These are phyloP conservation scores for Dasypogon diadema DNA, from an alignment of 2,888 invertebrate genomes.

Conservation along the genomic window DNA sequence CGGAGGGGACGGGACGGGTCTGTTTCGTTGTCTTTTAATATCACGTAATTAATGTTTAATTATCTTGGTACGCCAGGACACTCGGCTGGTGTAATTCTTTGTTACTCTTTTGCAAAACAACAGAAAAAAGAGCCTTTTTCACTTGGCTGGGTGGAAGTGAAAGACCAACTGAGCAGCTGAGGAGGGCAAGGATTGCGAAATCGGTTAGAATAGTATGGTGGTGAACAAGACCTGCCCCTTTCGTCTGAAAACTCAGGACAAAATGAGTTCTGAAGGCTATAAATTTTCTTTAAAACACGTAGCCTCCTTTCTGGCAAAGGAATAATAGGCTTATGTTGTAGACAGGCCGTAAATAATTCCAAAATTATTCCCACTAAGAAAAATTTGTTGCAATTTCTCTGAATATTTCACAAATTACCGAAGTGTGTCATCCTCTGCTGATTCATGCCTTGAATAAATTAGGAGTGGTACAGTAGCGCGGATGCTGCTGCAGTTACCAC, in stretches of 20 bases:
- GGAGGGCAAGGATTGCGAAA: conserved; percentile 13
- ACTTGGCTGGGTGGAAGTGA: background rate
- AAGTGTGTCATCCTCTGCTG: background rate
- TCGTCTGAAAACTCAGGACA: conserved; percentile 26
- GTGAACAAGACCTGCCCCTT: background rate
- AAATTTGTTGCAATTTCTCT: conserved; percentile 53
- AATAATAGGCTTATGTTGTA: conserved; percentile 57
- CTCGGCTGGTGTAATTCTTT: conserved; percentile 51
- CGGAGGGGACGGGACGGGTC: background rate
- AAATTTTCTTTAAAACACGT: conserved; percentile 56
- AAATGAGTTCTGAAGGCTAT: conserved; percentile 56
- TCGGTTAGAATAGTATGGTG: conserved; percentile 6
- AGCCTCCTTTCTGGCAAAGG: conserved; percentile 47
- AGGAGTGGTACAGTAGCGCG: too few relatives aligned
- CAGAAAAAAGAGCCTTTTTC: too few relatives aligned
- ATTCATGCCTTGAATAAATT: too few relatives aligned
- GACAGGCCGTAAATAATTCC: conserved; percentile 57
- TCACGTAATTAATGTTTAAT: conserved; percentile 57
- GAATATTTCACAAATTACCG: conserved; percentile 10
- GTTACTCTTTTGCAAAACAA: too few relatives aligned
- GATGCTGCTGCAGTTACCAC: too few relatives aligned
- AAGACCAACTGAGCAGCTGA: too few relatives aligned
- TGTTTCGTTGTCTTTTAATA: conserved; percentile 52
- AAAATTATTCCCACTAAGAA: conserved; percentile 52
- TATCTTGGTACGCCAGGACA: conserved; percentile 54